Base-by-base conservation (phyloP, 2,113 vertebrate genomes). In the Struthidea cinerea region DNA sequence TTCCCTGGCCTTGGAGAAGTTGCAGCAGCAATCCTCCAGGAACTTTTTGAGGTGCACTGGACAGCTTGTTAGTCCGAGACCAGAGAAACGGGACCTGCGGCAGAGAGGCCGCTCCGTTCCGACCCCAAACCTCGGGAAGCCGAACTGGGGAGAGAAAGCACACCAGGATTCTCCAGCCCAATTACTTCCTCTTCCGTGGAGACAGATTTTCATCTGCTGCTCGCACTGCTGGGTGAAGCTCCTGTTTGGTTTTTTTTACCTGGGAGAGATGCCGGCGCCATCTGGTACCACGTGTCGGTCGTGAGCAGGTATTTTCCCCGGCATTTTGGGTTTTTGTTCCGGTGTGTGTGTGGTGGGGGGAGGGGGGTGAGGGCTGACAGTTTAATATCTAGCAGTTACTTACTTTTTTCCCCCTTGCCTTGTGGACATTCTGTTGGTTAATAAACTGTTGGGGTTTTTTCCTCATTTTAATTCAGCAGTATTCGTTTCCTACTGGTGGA, bases 271-370 rank as follows among this genome's bases (percentile, higher is more conserved):
- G 64, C 7, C 3, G 14, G 9, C 1, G 3, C 14, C 23, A 9
- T 33, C 42, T 47, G 24, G 22, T 27, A 68, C 21, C 4, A 3
- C 0, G 3, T 47, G 11, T 68, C 2, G 4, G 23, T 41, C 1
- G 2, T 49, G 15, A 82, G 35, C 3, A 8, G 42, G 18, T 22
- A 18, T 69, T 47, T 68, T 41, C 17, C 42, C 18, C 14, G 23
- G 18, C 7, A 22, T 39, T 41, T 41, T 41, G 35, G 28, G 28
- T 0, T 69, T 68, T 59, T 69, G 5, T 68, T 32, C 44, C 2
- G 0, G 9, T 8, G 6, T 41, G 20, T 35, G 6, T 16, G 22
- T 56, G 11, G 2, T 5, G 3, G 11, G 16, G 11, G 16, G 6
- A 3, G 12, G 11, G 16, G 5, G 3, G 3, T 47, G 17, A 57